Evolutionary conservation across 2,113 vertebrate species (phyloP).

Genomic region (Jacana jacana): DNA sequence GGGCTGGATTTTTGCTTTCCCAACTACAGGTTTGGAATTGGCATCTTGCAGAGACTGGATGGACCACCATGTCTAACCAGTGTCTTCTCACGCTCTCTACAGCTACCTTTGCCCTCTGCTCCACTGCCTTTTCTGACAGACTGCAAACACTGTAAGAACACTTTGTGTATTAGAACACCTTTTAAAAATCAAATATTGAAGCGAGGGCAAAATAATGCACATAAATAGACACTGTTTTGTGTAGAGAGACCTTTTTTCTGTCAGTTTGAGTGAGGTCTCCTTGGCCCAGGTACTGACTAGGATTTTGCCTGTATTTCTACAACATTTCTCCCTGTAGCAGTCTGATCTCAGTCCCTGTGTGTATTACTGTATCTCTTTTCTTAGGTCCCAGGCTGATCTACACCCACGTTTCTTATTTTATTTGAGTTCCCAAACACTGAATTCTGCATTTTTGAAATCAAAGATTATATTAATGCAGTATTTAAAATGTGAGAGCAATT

Average conservation of each 20-base stretch:
- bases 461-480: not conserved
- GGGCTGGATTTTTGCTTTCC: not conserved
- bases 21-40: not conserved
- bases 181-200: not conserved
- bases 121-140: not conserved
- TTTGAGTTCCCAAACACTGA: not conserved
- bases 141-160: not conserved
- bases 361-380: not conserved
- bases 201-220: not conserved
- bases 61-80: fast-evolving
- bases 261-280: not conserved
- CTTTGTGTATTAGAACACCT: not conserved
- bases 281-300: not conserved
- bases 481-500: not conserved
- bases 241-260: not conserved
- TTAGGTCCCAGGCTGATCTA: not conserved
- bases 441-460: not conserved
- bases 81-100: not conserved
- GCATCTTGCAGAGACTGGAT: too few relatives aligned
- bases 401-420: not conserved
- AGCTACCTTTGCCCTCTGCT: not conserved
- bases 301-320: not conserved
- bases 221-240: not conserved
- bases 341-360: not conserved
- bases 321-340: not conserved